phyloP scores from a whole-genome alignment of 2,797 vertebrate species.

The Gymnoscopelus microlampas region DNA sequence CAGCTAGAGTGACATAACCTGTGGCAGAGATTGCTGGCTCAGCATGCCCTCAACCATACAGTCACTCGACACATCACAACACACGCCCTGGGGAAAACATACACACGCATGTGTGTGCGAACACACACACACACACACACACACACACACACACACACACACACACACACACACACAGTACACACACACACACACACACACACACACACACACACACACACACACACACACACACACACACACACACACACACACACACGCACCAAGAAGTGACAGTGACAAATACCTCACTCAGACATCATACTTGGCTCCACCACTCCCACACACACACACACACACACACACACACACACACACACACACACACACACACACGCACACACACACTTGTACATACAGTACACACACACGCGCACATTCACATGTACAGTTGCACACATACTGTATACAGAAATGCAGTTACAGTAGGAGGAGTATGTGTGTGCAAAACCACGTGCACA shows the following conservation, averaged over 20 bases:
- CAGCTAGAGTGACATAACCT: constrained; percentile 73
- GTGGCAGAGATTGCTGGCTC: constrained; percentile 67
- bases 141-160: background rate
- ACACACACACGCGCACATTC: background rate
- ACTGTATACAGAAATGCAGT: constrained; percentile 15
- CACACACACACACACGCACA: background rate
- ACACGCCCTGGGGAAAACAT: constrained; percentile 50
- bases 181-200: constrained; percentile 19
- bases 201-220: constrained; percentile 36
- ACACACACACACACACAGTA: constrained; percentile 26
- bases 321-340: background rate
- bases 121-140: constrained; percentile 5
- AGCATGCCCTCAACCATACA: constrained; percentile 56
- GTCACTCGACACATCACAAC: constrained; percentile 63
- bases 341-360: constrained; percentile 8
- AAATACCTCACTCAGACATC: no score
- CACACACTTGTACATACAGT: background rate
- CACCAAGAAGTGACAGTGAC: no score
- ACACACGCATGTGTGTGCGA: background rate
- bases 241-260: background rate
- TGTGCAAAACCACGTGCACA: background rate
- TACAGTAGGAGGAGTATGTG: background rate
- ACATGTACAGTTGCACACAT: background rate
- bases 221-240: constrained; percentile 22
- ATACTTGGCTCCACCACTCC: constrained; percentile 3